A percentile compares a stretch with the other conserved stretches of the same genome.
Conservation (phyloP, 2,797 vertebrate species). For the Sardinella longiceps region DNA sequence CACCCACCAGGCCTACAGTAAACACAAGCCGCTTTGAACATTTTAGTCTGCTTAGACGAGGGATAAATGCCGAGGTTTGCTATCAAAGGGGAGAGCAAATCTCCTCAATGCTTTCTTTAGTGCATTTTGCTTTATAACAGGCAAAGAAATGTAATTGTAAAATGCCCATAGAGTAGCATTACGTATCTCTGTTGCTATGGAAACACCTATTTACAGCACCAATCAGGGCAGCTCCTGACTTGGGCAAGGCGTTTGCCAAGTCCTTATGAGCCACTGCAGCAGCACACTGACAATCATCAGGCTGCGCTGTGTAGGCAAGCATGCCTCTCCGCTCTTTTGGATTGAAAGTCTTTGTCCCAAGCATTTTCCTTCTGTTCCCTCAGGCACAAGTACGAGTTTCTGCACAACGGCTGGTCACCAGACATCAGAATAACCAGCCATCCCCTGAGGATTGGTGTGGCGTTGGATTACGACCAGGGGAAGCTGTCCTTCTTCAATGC, state of each 20-base stretch:
- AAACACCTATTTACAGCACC: constrained; percentile 53
- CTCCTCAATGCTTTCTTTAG: not conserved
- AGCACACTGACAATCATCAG: not conserved
- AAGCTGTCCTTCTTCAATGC: constrained; percentile 89
- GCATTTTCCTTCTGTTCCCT: constrained; percentile 3
- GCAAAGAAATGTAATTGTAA: constrained; percentile 32
- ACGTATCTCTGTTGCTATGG: constrained; percentile 61
- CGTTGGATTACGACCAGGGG: constrained; percentile 83
- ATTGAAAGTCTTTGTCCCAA: not conserved
- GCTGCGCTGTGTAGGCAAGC: constrained; percentile 24
- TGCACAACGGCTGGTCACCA: constrained; percentile 84
- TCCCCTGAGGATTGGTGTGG: constrained; percentile 82
- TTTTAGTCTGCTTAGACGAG: not conserved
- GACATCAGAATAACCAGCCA: constrained; percentile 88
- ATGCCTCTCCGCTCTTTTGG: not conserved
- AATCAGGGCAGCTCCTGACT: constrained; percentile 30
- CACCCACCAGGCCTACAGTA: constrained; percentile 3
- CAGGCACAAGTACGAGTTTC: constrained; percentile 91
- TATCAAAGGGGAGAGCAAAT: not conserved
- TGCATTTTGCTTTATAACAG: constrained; percentile 15
- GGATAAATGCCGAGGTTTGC: not conserved
- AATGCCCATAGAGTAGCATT: constrained; percentile 38
- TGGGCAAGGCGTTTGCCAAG: constrained; percentile 36
- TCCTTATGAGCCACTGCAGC: constrained; percentile 29
- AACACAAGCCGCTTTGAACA: not conserved